Base-by-base conservation (phyloP, 2,113 vertebrate genomes). In the Alligator sinensis region DNA sequence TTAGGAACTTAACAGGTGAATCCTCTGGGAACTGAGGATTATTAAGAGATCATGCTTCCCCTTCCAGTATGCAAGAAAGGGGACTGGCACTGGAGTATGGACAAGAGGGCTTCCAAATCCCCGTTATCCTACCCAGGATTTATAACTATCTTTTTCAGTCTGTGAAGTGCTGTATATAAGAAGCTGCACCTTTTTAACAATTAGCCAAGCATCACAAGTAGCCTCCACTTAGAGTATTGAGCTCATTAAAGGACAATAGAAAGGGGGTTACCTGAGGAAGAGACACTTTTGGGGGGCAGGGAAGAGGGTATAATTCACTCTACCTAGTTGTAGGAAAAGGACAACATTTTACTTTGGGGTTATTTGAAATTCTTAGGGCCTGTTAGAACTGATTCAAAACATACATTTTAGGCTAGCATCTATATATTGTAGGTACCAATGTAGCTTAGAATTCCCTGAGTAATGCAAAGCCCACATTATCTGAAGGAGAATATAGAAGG, bases 401-500 rank as follows among this genome's bases (percentile, higher is more conserved):
- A 38, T 61, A 3, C 30, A 38, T 13, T 47, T 47, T 84, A 16
- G 2, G 1, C 70, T 74, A 13, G 34, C 61, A 34, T 1, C 1
- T 88, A 34, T 77, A 14, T 77, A 79, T 76, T 74, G 8, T 63
- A 13, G 7, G 13, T 63, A 47, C 70, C 47, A 74, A 28, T 2
- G 0, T 6, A 25, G 3, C 11, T 1, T 21, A 21, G 77, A 74
- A 10, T 11, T 1, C 4, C 5, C 58, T 82, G 5, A 27, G 58
- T 75, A 18, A 5, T 2, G 2, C 2, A 38, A 30, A 79, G 72
- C 5, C 2, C 1, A 0, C 18, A 16, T 3, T 0, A 1, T 13
- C 3, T 55, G 38, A 77, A 5, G 79, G 11, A 2, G 59, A 4
- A 0, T 34, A 38, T 47, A 74, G 6, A 61, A 68, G 14, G 10